Evolutionary conservation across 2,113 vertebrate genomes (phyloP).

Genomic region (Columba livia): DNA sequence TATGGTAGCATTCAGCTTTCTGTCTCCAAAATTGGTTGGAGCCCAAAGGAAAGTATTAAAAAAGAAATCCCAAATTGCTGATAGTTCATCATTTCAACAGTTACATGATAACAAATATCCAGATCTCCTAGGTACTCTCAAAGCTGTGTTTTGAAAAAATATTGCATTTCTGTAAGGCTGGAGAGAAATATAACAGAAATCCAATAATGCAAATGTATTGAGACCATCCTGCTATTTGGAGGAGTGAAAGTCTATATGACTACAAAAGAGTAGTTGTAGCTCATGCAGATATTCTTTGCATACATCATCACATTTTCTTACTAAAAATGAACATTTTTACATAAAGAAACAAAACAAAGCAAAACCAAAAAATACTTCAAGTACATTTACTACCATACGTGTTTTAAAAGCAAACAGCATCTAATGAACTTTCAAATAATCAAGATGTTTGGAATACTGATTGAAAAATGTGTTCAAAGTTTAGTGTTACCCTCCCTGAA

Average conservation of each 20-base stretch:
- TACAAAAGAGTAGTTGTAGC: neutral
- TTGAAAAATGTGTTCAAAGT: neutral
- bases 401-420: neutral
- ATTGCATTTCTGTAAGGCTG: neutral
- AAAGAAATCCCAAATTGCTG: neutral
- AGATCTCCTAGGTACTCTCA: neutral
- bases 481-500: neutral
- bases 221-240: neutral
- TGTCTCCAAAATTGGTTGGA: neutral
- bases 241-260: neutral
- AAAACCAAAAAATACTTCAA: neutral
- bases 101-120: neutral
- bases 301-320: neutral
- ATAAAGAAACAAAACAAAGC: neutral
- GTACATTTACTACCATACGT: neutral
- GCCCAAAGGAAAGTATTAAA: slow-evolving; percentile 18
- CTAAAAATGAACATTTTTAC: neutral
- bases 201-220: neutral
- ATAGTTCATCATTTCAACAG: neutral
- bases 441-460: neutral
- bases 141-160: neutral
- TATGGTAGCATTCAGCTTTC: neutral
- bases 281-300: neutral
- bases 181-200: neutral
- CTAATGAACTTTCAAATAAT: neutral